Evolutionary conservation across 2,113 vertebrate genomes (phyloP), one percentile per base, ranked within the genome.

Genomic region (Formicarius rufipectus): DNA sequence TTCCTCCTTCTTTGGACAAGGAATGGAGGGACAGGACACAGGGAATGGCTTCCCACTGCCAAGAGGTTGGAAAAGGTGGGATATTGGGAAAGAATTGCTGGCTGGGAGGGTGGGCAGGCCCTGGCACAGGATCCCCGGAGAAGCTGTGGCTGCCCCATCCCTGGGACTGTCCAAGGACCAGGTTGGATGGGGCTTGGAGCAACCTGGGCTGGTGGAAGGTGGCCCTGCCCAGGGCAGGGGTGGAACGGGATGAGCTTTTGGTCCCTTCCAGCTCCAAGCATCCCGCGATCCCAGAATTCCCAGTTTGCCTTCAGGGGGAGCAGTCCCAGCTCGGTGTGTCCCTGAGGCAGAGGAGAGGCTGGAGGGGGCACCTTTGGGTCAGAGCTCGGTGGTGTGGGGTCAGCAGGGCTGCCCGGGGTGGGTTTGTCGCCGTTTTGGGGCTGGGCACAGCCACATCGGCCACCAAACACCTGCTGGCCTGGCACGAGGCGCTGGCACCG

Each of bases 281-380:
- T 74, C 19, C 37, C 8, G 12, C 6, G 37, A 20, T 40, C 58
- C 66, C 22, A 1, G 2, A 22, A 20, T 58, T 89, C 77, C 52
- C 8, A 1, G 42, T 50, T 68, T 31, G 49, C 20, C 49, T 22
- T 63, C 7, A 3, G 45, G 42, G 9, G 33, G 15, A 40, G 13
- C 2, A 58, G 40, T 37, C 33, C 37, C 40, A 56, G 12, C 6
- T 17, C 1, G 0, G 0, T n/a, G 69, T n/a, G 27, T 23, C 52
- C 47, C 42, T 5, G 55, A 18, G 35, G 44, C 4, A 25, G 55
- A 31, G 80, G 63, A 50, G 12, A 0, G 3, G 4, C 10, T 7
- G 67, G 52, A 20, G 47, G 7, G 1, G 69, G 23, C 27, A n/a
- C 3, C 1, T 24, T 60, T 40, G 50, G 60, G 59, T 16, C 15